Conservation (phyloP, 2,113 vertebrate genomes). For the Nesoenas mayeri region DNA sequence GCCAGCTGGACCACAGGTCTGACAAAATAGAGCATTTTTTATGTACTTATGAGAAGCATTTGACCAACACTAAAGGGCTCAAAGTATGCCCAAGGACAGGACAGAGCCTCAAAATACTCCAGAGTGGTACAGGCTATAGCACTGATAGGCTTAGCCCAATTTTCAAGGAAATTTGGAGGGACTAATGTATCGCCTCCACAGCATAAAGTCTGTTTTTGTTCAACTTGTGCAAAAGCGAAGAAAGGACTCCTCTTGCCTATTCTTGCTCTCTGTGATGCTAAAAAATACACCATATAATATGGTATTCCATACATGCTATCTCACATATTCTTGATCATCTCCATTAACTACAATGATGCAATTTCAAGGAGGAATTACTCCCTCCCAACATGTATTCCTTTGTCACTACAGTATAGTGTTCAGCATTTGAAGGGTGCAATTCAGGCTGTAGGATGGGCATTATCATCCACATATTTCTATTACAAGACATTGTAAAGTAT, state of each 20-base stretch:
- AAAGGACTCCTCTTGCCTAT: neutral
- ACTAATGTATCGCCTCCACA: accelerated
- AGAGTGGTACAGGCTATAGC: neutral
- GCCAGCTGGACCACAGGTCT: neutral
- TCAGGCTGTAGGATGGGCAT: neutral
- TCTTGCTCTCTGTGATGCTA: neutral
- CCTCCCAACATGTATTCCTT: neutral
- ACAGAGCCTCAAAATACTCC: neutral
- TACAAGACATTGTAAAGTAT: neutral
- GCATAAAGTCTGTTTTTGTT: neutral
- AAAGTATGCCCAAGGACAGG: neutral
- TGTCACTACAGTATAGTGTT: neutral
- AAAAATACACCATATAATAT: neutral
- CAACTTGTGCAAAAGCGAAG: neutral
- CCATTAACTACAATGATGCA: neutral
- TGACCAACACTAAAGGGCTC: neutral
- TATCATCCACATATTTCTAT: neutral
- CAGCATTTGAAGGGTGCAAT: neutral
- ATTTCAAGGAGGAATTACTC: neutral
- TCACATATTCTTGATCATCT: neutral
- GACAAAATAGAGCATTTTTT: neutral
- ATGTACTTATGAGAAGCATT: neutral
- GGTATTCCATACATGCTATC: neutral
- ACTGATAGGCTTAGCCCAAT: neutral
- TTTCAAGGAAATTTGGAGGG: neutral